phyloP scores from a whole-genome alignment of 2,113 vertebrate species.

The Copsychus sechellarum region DNA sequence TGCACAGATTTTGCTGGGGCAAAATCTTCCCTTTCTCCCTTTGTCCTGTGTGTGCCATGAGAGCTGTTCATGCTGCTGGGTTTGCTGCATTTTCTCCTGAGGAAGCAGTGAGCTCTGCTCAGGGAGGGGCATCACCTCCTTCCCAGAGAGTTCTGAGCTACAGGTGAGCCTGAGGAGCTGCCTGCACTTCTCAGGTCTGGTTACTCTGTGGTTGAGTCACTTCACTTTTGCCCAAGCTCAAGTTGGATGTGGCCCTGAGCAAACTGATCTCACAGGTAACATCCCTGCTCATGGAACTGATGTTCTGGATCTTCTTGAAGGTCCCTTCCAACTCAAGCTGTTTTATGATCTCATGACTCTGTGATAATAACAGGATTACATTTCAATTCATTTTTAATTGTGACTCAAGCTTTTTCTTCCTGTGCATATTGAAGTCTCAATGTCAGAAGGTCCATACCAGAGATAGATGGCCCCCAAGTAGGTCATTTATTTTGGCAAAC shows the following conservation, averaged over 20 bases:
- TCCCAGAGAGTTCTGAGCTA: background rate
- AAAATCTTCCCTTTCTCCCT: background rate
- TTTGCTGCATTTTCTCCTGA: background rate
- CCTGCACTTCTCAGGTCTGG: background rate
- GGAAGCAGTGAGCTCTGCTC: background rate
- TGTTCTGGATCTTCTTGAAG: background rate
- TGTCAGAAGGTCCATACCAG: background rate
- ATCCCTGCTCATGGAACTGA: background rate
- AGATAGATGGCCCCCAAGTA: background rate
- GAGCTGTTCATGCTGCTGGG: background rate
- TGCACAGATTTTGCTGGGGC: too few relatives aligned
- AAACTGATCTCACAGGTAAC: background rate
- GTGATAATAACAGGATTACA: background rate
- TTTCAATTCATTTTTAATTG: background rate
- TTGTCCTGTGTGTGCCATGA: background rate
- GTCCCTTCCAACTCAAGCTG: background rate
- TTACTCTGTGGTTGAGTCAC: fast-evolving
- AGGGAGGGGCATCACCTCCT: fast-evolving
- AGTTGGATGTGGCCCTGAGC: background rate
- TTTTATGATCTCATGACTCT: background rate
- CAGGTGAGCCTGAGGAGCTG: fast-evolving
- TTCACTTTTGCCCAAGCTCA: background rate
- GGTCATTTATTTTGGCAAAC: background rate
- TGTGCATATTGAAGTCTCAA: background rate
- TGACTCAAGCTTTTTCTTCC: background rate